Evolutionary conservation across 2,888 invertebrate genomes (phyloP).

Genomic region (Drosophila buzzatii): DNA sequence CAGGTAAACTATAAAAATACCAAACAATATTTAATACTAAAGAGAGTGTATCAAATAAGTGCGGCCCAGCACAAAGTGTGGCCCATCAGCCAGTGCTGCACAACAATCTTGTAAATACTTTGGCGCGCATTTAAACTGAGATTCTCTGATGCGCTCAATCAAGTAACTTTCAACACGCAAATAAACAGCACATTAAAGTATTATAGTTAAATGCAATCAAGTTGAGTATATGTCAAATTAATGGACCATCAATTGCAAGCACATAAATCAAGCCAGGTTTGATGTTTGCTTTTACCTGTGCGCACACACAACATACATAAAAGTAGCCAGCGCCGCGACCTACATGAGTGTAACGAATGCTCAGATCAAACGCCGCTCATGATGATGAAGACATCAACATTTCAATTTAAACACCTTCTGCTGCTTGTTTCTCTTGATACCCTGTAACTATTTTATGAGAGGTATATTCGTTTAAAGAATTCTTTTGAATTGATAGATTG

Average conservation of each 20-base stretch:
- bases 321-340: slow-evolving; percentile 49
- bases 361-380: slow-evolving; percentile 74
- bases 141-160: not conserved
- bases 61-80: slow-evolving; percentile 14
- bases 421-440: slow-evolving; percentile 12
- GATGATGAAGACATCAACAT: slow-evolving; percentile 78
- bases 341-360: slow-evolving; percentile 75
- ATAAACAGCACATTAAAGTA: slow-evolving; percentile 3
- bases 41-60: not conserved
- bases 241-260: slow-evolving; percentile 19
- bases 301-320: slow-evolving; percentile 6
- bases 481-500: no score
- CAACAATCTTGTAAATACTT: not conserved
- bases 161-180: not conserved
- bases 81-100: slow-evolving; percentile 29
- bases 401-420: slow-evolving; percentile 68
- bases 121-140: slow-evolving; percentile 20
- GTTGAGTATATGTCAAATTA: slow-evolving; percentile 27
- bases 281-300: slow-evolving; percentile 35
- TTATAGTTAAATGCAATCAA: slow-evolving; percentile 26
- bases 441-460: not conserved
- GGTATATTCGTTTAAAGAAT: not conserved
- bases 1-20: not conserved
- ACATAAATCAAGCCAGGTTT: slow-evolving; percentile 47
- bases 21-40: slow-evolving; percentile 14